Percentiles rank a stretch among this genome's conserved stretches.
Evolutionary conservation across 2,113 vertebrate genomes (phyloP).

Genomic region (Sander vitreus): DNA sequence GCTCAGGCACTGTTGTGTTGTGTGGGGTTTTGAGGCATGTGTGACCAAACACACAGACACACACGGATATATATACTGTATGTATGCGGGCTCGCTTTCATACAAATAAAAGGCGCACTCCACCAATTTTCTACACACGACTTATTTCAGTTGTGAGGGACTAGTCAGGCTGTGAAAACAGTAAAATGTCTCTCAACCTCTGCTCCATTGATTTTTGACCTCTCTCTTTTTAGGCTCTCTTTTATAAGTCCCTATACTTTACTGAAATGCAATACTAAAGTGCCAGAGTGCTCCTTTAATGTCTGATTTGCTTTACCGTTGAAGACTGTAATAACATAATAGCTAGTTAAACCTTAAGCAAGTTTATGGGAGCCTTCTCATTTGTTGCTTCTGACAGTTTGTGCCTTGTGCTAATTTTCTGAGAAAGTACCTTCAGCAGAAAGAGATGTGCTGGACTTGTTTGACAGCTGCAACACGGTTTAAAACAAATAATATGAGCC

Average conservation of each 20-base stretch:
- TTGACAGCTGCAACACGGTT: not conserved
- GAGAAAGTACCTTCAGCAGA: not conserved
- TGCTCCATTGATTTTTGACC: not conserved
- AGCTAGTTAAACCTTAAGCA: not conserved
- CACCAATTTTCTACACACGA: not conserved
- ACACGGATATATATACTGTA: conserved; percentile 15
- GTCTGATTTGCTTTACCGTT: not conserved
- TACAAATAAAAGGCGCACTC: conserved; percentile 25
- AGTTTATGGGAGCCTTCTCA: not conserved
- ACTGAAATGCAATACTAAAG: not conserved
- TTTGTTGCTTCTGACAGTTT: not conserved
- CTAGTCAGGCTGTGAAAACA: not conserved
- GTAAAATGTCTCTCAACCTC: not conserved
- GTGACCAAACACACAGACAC: conserved; percentile 37
- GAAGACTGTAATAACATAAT: not conserved
- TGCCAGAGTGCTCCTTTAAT: conserved; percentile 19
- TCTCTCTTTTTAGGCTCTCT: not conserved
- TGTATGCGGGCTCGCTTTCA: not conserved
- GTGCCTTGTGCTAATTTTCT: not conserved
- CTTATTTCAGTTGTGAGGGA: not conserved
- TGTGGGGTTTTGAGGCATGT: conserved; percentile 60
- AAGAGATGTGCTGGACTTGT: not conserved
- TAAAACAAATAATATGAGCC: not conserved
- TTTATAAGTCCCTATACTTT: not conserved
- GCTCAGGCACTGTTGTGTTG: conserved; percentile 75